A percentile compares a stretch with the other conserved stretches of the same genome.
These are phyloP conservation scores for Diogma glabrata DNA, from an alignment of 2,888 invertebrate species.

Conservation along the genomic window DNA sequence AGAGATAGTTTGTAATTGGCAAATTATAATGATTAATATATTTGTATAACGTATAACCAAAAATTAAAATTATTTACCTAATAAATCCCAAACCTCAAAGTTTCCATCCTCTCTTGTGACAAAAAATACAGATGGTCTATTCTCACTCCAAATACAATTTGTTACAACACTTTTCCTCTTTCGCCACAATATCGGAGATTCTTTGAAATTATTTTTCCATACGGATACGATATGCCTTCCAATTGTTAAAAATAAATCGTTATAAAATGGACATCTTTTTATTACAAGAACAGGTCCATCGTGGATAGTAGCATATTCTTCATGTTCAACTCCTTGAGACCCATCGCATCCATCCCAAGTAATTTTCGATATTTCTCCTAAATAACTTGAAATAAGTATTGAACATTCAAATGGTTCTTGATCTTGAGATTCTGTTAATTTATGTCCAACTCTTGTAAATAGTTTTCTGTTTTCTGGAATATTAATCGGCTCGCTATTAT, in stretches of 20 bases:
- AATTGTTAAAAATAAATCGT: conserved; percentile 51
- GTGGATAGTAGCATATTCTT: conserved; percentile 44
- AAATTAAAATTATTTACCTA: conserved; percentile 28
- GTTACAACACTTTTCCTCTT: conserved; percentile 46
- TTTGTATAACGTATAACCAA: background rate
- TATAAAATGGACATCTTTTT: conserved; percentile 49
- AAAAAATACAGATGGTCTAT: conserved; percentile 58
- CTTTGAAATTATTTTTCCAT: conserved; percentile 55
- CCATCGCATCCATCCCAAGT: conserved; percentile 60
- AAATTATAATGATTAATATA: background rate
- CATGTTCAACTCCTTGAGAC: conserved; percentile 43
- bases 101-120: conserved; percentile 60
- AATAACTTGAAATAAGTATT: conserved; percentile 37
- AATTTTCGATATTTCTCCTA: conserved; percentile 37
- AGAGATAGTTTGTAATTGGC: too few species aligned
- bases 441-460: conserved; percentile 15
- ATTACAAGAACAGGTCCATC: conserved; percentile 56
- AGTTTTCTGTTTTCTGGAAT: conserved; percentile 5
- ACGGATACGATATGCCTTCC: conserved; percentile 64
- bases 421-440: conserved; percentile 16
- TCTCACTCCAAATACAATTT: conserved; percentile 62
- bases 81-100: conserved; percentile 71
- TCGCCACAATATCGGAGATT: conserved; percentile 55
- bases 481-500: conserved; percentile 9
- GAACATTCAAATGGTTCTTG: conserved; percentile 17